These are phyloP conservation scores for Drosophila mayri DNA, from an alignment of 1,140 invertebrate genomes.

Conservation along the genomic window DNA sequence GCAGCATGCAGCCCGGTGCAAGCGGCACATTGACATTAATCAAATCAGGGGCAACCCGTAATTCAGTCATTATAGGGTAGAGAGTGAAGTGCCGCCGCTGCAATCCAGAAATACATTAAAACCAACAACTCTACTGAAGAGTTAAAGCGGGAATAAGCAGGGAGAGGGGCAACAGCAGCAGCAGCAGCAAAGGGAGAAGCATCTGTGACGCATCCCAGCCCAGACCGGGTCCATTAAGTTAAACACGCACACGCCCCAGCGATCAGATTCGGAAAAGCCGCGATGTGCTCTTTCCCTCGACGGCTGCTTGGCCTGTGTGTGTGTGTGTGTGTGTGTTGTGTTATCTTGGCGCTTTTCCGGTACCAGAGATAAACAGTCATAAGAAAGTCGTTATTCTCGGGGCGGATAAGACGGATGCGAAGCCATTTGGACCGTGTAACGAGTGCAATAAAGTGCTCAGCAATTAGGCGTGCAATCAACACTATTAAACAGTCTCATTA, in stretches of 20 bases:
- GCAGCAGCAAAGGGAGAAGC: slow-evolving; percentile 7
- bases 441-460: slow-evolving; percentile 20
- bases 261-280: slow-evolving; percentile 42
- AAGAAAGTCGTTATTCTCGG: slow-evolving; percentile 48
- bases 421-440: slow-evolving; percentile 30
- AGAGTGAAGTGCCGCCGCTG: slow-evolving; percentile 53
- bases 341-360: slow-evolving; percentile 77
- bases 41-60: slow-evolving; percentile 62
- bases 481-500: slow-evolving; percentile 8
- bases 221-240: slow-evolving; percentile 60
- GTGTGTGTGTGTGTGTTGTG: slow-evolving; percentile 18
- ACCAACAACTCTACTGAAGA: slow-evolving; percentile 20
- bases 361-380: slow-evolving; percentile 66
- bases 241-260: slow-evolving; percentile 70
- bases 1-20: slow-evolving; percentile 21
- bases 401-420: slow-evolving; percentile 33
- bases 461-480: slow-evolving; percentile 27
- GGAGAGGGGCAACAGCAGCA: slow-evolving; percentile 1
- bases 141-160: background rate
- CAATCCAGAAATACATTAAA: slow-evolving; percentile 69
- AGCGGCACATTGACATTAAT: slow-evolving; percentile 52
- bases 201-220: slow-evolving; percentile 45
- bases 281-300: slow-evolving; percentile 35
- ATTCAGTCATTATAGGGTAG: slow-evolving; percentile 72
- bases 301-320: slow-evolving; percentile 6